Evolutionary conservation across 2,797 vertebrate species (phyloP).

Genomic region (Gymnocypris eckloni): DNA sequence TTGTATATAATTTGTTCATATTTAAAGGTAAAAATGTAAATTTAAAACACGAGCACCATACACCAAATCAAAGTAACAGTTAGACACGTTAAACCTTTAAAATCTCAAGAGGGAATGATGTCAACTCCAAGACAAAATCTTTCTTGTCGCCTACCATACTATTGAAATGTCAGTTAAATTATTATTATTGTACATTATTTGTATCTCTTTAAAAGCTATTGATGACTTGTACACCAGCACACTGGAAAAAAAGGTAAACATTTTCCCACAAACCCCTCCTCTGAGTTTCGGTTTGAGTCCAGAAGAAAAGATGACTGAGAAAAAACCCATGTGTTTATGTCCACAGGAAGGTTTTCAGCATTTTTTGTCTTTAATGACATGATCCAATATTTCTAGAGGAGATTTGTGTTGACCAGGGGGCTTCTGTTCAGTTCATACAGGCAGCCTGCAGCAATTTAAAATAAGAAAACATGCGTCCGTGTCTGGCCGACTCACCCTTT

Average conservation of each 20-base stretch:
- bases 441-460: constrained; percentile 69
- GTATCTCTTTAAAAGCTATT: constrained; percentile 1
- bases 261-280: constrained; percentile 29
- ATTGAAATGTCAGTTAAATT: constrained; percentile 21
- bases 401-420: constrained; percentile 2
- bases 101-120: constrained; percentile 42
- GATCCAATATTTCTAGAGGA: constrained; percentile 43
- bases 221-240: constrained; percentile 29
- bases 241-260: constrained; percentile 21
- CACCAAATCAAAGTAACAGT: constrained; percentile 48
- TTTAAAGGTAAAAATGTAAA: constrained; percentile 46
- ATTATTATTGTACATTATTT: constrained; percentile 31
- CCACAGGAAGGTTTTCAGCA: constrained; percentile 23
- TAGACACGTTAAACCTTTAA: constrained; percentile 37
- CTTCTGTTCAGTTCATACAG: constrained; percentile 47
- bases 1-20: constrained; percentile 41
- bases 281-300: constrained; percentile 39
- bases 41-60: constrained; percentile 52
- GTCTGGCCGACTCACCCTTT: constrained; percentile 67
- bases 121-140: constrained; percentile 12
- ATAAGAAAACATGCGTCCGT: constrained; percentile 65
- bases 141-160: constrained; percentile 16
- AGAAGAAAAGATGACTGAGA: constrained; percentile 17
- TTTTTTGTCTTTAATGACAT: constrained; percentile 38
- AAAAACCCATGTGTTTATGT: constrained; percentile 11